Base-by-base conservation (phyloP, 92 coral and sea anemone genomes). In the Parazoanthus swiftii region DNA sequence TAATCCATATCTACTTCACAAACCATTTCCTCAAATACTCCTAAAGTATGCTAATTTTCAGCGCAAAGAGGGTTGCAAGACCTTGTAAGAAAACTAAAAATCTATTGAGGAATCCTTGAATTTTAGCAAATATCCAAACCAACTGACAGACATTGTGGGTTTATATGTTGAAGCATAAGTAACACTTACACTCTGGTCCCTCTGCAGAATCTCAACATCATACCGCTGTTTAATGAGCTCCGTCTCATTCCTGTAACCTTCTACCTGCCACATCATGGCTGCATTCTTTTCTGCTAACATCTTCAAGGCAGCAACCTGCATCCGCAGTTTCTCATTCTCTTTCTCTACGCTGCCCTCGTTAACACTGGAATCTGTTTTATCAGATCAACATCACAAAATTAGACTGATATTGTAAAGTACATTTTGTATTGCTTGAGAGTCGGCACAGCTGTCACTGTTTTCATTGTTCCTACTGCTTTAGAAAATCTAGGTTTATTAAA, bases 281-380 rank as follows among this genome's bases (percentile, higher is more conserved):
- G 91, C 90, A 85, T 95, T 93, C 84, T 95, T 94, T 83, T 93
- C 94, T 15, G 98, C 98, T 23, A 93, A 59, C 46, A 92, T 95
- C 74, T 94, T 95, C 80, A 95, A 80, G 46, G 96, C 91, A 63
- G 91, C 86, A 54, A 90, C 94, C 83, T 95, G 98, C 25, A 92
- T 91, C 14, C 94, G 90, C 39, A 90, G 79, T 82, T 95, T 95
- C 84, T 88, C 90, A n/a, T 94, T 94, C 46, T 94, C 93, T 85
- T 90, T 83, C 88, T 90, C 92, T 2, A 89, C 79, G 42, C 79
- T 71, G 46, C 78, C 79, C 26, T 84, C 79, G 50, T 88, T 87
- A 75, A 72, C 81, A 59, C 70, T 48, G 18, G 90, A 76, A 48
- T 78, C 91, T 66, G 76, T 76, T 56, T 16, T 74, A 35, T 38